Evolutionary conservation across 2,113 vertebrate genomes (phyloP).

Genomic region (Dromiciops gliroides): DNA sequence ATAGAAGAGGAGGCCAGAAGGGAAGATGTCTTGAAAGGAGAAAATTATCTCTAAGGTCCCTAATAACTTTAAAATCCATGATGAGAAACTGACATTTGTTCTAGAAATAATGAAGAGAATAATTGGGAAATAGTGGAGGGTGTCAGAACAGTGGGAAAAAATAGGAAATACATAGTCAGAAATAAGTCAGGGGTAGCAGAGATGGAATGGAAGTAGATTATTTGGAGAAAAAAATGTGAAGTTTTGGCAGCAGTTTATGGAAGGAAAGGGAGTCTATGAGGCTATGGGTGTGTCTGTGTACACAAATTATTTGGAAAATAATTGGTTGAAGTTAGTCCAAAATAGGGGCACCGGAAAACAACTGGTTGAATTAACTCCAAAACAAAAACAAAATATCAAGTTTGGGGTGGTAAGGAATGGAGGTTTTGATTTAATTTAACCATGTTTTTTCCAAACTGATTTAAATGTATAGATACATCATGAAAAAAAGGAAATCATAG

Average conservation of each 20-base stretch:
- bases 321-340: slow-evolving; percentile 27
- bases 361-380: slow-evolving; percentile 34
- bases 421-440: not conserved
- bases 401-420: not conserved
- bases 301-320: slow-evolving; percentile 36
- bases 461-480: not conserved
- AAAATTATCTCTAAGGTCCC: not conserved
- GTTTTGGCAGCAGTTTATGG: slow-evolving; percentile 63
- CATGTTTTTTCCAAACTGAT: not conserved
- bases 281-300: slow-evolving; percentile 33
- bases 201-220: slow-evolving; percentile 67
- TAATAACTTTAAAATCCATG: not conserved
- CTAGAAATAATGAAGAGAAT: slow-evolving; percentile 4
- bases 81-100: not conserved
- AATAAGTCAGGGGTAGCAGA: not conserved
- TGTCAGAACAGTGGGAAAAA: not conserved
- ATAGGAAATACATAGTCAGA: slow-evolving; percentile 18
- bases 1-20: not conserved
- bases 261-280: slow-evolving; percentile 59
- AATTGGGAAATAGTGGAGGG: not conserved
- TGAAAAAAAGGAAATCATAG: not conserved
- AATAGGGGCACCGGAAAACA: not conserved
- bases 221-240: slow-evolving; percentile 63
- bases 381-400: not conserved
- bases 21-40: not conserved